Conservation (phyloP, 2,113 vertebrate species). For the Psilopsiagon aurifrons region DNA sequence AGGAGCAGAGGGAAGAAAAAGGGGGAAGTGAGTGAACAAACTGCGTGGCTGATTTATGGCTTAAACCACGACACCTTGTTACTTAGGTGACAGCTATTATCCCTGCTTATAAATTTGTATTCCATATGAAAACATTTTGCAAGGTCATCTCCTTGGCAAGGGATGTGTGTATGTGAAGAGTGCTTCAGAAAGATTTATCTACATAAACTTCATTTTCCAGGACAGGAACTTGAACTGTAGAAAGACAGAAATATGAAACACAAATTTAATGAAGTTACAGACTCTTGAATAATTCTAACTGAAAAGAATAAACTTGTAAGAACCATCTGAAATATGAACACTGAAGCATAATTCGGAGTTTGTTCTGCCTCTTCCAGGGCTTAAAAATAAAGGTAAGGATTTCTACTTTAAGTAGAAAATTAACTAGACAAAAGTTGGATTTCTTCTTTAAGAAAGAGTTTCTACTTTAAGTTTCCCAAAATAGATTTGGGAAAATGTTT, state of each 20-base stretch:
- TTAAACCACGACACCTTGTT: no score
- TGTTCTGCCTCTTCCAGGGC: background rate
- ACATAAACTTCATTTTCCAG: background rate
- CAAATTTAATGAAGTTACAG: background rate
- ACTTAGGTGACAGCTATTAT: background rate
- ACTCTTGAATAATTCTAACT: background rate
- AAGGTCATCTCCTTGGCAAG: background rate
- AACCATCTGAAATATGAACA: background rate
- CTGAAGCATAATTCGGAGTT: background rate
- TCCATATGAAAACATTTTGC: background rate
- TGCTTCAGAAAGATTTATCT: background rate
- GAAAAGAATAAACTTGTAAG: background rate
- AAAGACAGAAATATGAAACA: background rate
- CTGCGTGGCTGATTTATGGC: no score
- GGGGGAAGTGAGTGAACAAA: no score
- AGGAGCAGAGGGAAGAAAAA: no score
- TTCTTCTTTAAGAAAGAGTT: background rate
- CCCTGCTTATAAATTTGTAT: background rate
- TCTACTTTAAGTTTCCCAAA: background rate
- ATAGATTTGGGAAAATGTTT: background rate
- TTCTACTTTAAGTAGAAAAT: background rate
- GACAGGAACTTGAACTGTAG: background rate
- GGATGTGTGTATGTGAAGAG: background rate
- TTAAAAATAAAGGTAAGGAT: background rate
- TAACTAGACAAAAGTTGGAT: background rate